These are phyloP conservation scores for Mormyrops attenuatus DNA, from an alignment of 2,797 vertebrate species.

Conservation along the genomic window DNA sequence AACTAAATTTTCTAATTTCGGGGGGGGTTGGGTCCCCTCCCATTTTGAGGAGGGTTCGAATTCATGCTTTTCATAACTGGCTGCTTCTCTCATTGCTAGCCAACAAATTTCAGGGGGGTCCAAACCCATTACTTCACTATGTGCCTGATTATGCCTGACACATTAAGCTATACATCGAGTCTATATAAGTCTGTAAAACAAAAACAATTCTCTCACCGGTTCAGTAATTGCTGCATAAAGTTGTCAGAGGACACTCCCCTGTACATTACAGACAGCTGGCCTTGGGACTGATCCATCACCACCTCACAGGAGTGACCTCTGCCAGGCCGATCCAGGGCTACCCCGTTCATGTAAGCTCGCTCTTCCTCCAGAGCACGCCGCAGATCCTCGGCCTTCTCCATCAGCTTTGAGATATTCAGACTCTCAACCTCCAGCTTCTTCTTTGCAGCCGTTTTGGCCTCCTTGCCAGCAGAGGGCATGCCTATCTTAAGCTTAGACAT, in stretches of 20 bases:
- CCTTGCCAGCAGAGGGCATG: constrained; percentile 71
- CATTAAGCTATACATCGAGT: background rate
- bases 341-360: constrained; percentile 76
- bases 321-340: constrained; percentile 67
- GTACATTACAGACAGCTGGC: constrained; percentile 82
- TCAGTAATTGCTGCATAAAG: constrained; percentile 95
- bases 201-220: constrained; percentile 68
- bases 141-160: background rate
- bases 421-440: constrained; percentile 81
- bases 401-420: constrained; percentile 91
- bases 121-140: background rate
- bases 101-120: background rate
- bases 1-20: background rate
- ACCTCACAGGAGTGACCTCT: constrained; percentile 64
- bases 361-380: constrained; percentile 88
- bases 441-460: constrained; percentile 68
- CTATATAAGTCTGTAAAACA: background rate
- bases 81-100: background rate
- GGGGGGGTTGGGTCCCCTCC: background rate
- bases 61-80: background rate
- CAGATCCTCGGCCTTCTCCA: constrained; percentile 93
- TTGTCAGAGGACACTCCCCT: constrained; percentile 81
- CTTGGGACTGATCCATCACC: constrained; percentile 72
- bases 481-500: constrained; percentile 65
- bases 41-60: background rate